Conservation (phyloP, 2,113 vertebrate genomes). For the Anhinga rufa region DNA sequence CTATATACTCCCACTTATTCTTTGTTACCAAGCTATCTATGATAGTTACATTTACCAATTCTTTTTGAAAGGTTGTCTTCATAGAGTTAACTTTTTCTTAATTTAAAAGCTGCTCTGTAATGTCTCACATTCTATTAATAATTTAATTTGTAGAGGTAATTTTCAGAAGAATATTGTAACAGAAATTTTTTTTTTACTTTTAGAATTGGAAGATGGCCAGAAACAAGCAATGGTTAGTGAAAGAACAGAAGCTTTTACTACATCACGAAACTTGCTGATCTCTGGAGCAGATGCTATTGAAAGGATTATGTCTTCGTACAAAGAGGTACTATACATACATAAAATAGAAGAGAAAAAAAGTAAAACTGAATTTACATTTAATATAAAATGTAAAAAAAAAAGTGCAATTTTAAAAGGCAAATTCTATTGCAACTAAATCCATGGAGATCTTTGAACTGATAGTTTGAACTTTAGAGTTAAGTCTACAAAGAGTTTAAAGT, state of each 20-base stretch:
- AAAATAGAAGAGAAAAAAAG: background rate
- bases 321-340: conserved; percentile 82
- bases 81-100: background rate
- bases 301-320: conserved; percentile 99
- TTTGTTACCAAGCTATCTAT: background rate
- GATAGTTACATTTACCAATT: background rate
- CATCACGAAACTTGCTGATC: conserved; percentile 91
- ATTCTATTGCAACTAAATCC: background rate
- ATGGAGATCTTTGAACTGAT: background rate
- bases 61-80: background rate
- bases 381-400: background rate
- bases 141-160: background rate
- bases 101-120: background rate
- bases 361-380: background rate
- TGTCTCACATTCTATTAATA: background rate
- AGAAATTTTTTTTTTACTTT: background rate
- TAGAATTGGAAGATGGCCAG: conserved; percentile 87
- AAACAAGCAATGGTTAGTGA: conserved; percentile 93
- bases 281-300: conserved; percentile 97
- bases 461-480: background rate
- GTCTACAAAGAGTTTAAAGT: background rate
- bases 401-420: background rate
- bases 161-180: background rate
- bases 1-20: background rate
- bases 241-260: conserved; percentile 96